Base-by-base conservation (phyloP, 2,888 invertebrate genomes). In the Oscheius sp. region DNA sequence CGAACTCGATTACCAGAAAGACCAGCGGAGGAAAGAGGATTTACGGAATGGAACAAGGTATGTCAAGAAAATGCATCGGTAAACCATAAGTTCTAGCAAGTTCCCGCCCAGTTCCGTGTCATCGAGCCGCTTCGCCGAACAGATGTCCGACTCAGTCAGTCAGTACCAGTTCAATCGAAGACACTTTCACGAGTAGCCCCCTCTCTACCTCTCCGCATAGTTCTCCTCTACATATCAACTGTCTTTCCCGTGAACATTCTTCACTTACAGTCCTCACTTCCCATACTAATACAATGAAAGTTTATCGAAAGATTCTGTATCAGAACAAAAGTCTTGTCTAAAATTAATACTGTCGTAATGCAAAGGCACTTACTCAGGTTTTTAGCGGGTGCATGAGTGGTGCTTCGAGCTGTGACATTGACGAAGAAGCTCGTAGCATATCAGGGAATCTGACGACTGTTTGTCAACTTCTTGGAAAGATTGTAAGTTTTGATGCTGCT, bases 121-220 rank as follows among this genome's bases (percentile, higher is more conserved):
- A 29, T 75, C 78, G 9, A 77, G 79, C 42, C 77, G 80, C 2
- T 63, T 77, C 62, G 82, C 84, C 7, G 79, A 80, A 66, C 76
- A 79, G 35, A 79, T 79, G 77, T 84, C 82, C 9, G 84, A 84
- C 50, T 80, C 82, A 2, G 76, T 84, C 13, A 82, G 82, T 59
- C 80, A 84, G 57, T 82, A 77, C 57, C 76, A 76, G 53, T 80
- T 79, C 71, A 77, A 79, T 53, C 74, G 84, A 73, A 74, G 77
- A 29, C 55, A 53, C 13, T 73, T 58, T 58, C 37, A 70, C 59
- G 70, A 55, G 47, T 70, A 53, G 37, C 11, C 55, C 13, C 21
- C 21, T 21, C 21, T 21, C 60, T 11, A 7, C 68, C 42, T 37
- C 70, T 71, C 73, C 51, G 72, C 72, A 62, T 53, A 32, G 42